Percentiles rank a stretch among this genome's conserved stretches.
Evolutionary conservation across 2,888 invertebrate genomes (phyloP).

Genomic region (Xylota segnis): DNA sequence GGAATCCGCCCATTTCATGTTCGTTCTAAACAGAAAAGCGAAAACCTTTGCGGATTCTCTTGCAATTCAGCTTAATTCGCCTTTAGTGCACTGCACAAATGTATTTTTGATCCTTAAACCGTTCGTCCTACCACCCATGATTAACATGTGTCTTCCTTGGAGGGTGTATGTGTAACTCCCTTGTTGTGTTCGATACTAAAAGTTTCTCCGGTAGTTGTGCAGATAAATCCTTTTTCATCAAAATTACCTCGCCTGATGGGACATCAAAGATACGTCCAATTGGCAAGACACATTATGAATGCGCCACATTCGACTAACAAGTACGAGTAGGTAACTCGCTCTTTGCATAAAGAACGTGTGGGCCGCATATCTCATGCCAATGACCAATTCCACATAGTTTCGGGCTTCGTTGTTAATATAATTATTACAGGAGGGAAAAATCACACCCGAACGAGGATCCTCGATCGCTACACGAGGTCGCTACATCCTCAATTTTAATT

Average conservation of each 20-base stretch:
- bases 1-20: constrained; percentile 70
- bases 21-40: constrained; percentile 26
- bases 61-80: constrained; percentile 41
- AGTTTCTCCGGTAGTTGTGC: neutral
- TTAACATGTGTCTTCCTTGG: constrained; percentile 37
- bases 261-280: constrained; percentile 54
- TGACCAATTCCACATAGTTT: constrained; percentile 66
- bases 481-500: constrained; percentile 71
- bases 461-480: constrained; percentile 58
- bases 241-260: constrained; percentile 1
- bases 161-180: constrained; percentile 56
- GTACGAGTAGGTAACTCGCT: too few relatives aligned
- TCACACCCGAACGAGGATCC: constrained; percentile 56
- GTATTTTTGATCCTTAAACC: constrained; percentile 54
- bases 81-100: constrained; percentile 37
- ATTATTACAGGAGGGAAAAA: constrained; percentile 65
- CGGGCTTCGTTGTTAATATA: constrained; percentile 70
- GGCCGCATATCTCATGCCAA: constrained; percentile 61
- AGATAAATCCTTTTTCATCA: neutral
- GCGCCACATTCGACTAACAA: constrained; percentile 50
- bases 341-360: constrained; percentile 45
- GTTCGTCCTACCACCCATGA: constrained; percentile 30
- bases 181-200: constrained; percentile 57
- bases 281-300: constrained; percentile 41
- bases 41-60: constrained; percentile 27